A percentile compares a stretch with the other conserved stretches of the same genome.
Conservation (phyloP, 2,888 invertebrate genomes). For the Lampropteryx suffumata region DNA sequence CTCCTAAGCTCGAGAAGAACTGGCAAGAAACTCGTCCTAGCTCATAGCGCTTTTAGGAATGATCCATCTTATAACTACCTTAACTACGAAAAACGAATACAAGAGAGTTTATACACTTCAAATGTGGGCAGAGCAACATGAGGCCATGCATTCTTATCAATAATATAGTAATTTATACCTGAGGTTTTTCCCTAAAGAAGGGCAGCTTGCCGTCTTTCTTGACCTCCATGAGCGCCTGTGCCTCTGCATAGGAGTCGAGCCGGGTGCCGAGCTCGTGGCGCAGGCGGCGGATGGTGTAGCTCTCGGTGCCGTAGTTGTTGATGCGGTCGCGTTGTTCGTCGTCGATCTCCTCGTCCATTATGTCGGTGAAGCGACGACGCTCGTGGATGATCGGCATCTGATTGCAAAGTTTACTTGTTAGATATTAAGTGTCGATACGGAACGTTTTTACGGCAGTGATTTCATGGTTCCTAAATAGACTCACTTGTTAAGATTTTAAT, state of each 20-base stretch:
- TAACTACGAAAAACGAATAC: too few relatives aligned
- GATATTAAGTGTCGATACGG: not conserved
- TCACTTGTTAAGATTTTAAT: too few relatives aligned
- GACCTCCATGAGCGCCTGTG: constrained; percentile 91
- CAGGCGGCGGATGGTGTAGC: constrained; percentile 88
- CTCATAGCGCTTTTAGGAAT: too few relatives aligned
- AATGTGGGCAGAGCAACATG: too few relatives aligned
- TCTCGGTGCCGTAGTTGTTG: constrained; percentile 89
- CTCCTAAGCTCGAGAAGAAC: too few relatives aligned
- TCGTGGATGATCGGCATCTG: constrained; percentile 94
- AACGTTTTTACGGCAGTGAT: too few relatives aligned
- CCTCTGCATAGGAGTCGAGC: constrained; percentile 93
- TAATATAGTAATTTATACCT: constrained; percentile 78
- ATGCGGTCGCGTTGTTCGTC: constrained; percentile 93
- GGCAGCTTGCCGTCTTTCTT: constrained; percentile 91
- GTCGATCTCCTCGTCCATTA: constrained; percentile 98
- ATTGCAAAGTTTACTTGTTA: not conserved
- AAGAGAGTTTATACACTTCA: too few relatives aligned
- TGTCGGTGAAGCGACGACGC: constrained; percentile 94
- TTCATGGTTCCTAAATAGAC: too few relatives aligned
- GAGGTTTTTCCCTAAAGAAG: constrained; percentile 96
- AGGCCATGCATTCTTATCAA: too few relatives aligned
- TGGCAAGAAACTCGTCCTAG: too few relatives aligned
- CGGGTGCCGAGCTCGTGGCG: constrained; percentile 89
- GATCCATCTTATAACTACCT: too few relatives aligned